phyloP scores from a whole-genome alignment of 2,888 invertebrate species.

The Brassicogethes aeneus region DNA sequence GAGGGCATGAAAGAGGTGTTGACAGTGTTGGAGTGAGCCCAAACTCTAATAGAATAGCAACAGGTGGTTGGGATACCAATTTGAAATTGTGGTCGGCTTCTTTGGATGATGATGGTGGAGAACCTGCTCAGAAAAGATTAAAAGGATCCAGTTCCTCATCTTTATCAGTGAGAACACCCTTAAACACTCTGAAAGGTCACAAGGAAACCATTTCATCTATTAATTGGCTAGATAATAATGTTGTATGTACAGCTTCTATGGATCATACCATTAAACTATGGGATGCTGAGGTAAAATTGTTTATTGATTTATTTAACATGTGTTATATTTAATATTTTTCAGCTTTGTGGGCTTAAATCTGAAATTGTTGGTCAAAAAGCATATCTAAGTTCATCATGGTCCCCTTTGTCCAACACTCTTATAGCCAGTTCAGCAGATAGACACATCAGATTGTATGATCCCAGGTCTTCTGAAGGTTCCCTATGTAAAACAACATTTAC shows the following conservation, averaged over 20 bases:
- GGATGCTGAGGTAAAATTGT: conserved; percentile 63
- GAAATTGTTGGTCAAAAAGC: conserved; percentile 86
- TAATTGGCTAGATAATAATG: conserved; percentile 72
- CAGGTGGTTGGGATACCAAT: conserved; percentile 89
- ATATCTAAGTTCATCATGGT: conserved; percentile 80
- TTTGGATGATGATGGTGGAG: conserved; percentile 27
- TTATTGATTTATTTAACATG: background rate
- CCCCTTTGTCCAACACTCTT: conserved; percentile 61
- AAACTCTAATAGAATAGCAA: conserved; percentile 57
- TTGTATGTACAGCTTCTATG: conserved; percentile 83
- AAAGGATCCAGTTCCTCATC: conserved; percentile 21
- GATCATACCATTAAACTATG: conserved; percentile 92
- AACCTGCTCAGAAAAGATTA: conserved; percentile 32
- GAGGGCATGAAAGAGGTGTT: conserved; percentile 87
- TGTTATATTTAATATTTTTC: conserved; percentile 12
- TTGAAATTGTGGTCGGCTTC: conserved; percentile 83
- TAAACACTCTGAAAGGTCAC: conserved; percentile 85
- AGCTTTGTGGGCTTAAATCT: conserved; percentile 68
- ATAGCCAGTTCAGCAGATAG: conserved; percentile 87
- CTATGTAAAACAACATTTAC: conserved; percentile 83
- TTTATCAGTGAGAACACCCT: conserved; percentile 55
- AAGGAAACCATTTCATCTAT: conserved; percentile 81
- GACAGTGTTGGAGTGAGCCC: conserved; percentile 77
- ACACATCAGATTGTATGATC: conserved; percentile 86
- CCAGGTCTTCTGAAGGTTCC: conserved; percentile 77